Evolutionary conservation across 2,113 vertebrate species (phyloP), one percentile per base, ranked within the genome.

Genomic region (Gymnogyps californianus): DNA sequence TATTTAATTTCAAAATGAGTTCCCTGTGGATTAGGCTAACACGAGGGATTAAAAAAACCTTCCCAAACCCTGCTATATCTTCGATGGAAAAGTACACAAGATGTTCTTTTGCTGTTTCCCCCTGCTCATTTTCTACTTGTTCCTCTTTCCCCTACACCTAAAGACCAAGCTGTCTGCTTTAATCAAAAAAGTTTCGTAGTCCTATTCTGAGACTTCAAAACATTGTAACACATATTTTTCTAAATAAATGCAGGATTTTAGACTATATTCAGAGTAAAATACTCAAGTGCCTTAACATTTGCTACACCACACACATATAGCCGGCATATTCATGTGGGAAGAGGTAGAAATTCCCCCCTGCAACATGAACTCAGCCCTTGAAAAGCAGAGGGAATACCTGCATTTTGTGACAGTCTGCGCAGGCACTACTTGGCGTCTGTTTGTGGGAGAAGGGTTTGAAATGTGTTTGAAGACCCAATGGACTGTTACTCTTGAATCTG

Each of bases 1-100:
- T 94, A 92, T 96, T 96, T 93, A 71, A 97, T 96, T 96, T 92
- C 94, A 97, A 95, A 96, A 96, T 94, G 46, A 95, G 70, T 62
- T 95, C 84, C 95, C 72, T 28, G 51, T 75, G 91, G 78, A 96
- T 85, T 71, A 82, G 44, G 51, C 19, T 84, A 95, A 95, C 85
- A 85, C 8, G n/a, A 87, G 0, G 0, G 74, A 85, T 87, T 91
- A 78, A 89, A 66, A 94, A 87, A 93, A 47, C 34, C 61, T 87
- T 92, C 72, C 47, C 52, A 93, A 95, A 76, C 14, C n/a, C 42
- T 80, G 46, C 26, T 61, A 7, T 47, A 90, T 64, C 70, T 94
- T 38, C 64, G 24, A 65, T 76, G 91, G 81, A 91, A 83, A 95
- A 95, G 44, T 94, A 96, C 62, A 93, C 71, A 81, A 65, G 82